Conservation (phyloP, 2,797 vertebrate species). For the Aldrovandia affinis region DNA sequence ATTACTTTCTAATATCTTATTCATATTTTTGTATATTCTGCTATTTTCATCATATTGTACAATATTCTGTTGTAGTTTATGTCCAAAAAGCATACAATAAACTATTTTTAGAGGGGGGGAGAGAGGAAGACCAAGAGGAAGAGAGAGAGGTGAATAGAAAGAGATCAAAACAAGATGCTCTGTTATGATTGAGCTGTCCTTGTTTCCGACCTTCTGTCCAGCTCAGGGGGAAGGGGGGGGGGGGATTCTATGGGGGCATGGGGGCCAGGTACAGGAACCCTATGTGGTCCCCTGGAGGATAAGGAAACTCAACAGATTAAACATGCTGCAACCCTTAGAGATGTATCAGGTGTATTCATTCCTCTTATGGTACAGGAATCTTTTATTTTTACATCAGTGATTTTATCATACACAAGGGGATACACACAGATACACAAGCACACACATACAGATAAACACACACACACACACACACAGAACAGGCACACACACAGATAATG, state of each 20-base stretch:
- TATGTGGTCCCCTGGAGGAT: background rate
- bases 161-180: background rate
- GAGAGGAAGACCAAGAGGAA: background rate
- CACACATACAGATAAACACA: background rate
- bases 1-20: background rate
- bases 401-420: background rate
- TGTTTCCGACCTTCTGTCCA: background rate
- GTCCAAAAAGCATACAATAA: too few species aligned
- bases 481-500: background rate
- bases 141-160: slow-evolving; percentile 4
- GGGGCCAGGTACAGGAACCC: background rate
- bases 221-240: background rate
- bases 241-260: background rate
- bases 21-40: background rate
- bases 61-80: too few species aligned
- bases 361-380: background rate
- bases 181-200: background rate
- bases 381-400: background rate
- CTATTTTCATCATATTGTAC: background rate
- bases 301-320: background rate
- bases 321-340: background rate
- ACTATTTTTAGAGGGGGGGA: slow-evolving; percentile 14
- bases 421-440: background rate
- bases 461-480: background rate
- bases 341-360: background rate